Evolutionary conservation across 2,797 vertebrate genomes (phyloP).

Genomic region (Pogoniulus pusillus): DNA sequence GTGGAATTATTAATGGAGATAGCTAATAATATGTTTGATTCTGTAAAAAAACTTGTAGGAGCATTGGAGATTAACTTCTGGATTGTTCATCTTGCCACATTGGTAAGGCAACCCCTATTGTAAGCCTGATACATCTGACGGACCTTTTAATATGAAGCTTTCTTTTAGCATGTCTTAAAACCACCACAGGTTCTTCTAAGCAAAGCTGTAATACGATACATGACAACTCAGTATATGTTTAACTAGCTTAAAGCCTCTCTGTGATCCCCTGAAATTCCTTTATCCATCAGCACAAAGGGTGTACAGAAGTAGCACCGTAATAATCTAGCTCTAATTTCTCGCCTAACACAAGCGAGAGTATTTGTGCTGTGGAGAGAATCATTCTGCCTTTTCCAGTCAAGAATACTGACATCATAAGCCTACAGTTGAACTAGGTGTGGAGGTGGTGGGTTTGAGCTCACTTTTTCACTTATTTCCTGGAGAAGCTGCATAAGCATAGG

Average conservation of each 20-base stretch:
- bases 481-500: constrained; percentile 31
- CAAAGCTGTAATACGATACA: background rate
- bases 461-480: constrained; percentile 13
- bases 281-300: background rate
- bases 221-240: background rate
- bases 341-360: constrained; percentile 11
- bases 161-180: background rate
- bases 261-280: background rate
- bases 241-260: background rate
- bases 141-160: background rate
- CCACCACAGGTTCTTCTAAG: background rate
- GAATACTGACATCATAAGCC: background rate
- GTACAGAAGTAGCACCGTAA: constrained; percentile 22
- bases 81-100: background rate
- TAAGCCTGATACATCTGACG: background rate
- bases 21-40: background rate
- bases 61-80: background rate
- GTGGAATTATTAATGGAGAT: background rate
- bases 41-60: background rate
- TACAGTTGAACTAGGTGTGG: background rate
- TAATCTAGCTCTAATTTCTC: constrained; percentile 26
- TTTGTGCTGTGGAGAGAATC: background rate
- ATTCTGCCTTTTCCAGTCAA: constrained; percentile 8
- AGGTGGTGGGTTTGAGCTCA: constrained; percentile 8
- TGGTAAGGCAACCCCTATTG: background rate